Base-by-base conservation (phyloP, 2,797 vertebrate species). In the Triplophysa yarkandensis region DNA sequence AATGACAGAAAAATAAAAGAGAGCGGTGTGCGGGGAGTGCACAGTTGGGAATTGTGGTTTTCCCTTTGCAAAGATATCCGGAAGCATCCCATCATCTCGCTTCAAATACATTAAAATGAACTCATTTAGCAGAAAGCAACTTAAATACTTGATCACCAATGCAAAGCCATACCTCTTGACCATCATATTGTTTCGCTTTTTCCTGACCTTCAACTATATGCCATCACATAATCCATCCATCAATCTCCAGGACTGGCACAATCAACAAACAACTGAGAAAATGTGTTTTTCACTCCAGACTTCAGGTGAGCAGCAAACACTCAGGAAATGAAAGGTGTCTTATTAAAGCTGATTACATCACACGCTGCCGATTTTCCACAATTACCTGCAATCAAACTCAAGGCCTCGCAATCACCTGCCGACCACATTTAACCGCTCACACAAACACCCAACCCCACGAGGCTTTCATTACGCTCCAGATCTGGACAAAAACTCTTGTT, bases 261-360 rank as follows among this genome's bases (percentile, higher is more conserved):
- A 57, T 30, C 27, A 30, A 57, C 16, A 57, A 30, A 30, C 27
- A 3, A 27, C 14, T 27, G 23, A 28, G 52, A 11, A 28, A 27
- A 54, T 30, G 54, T 36, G 28, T 71, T 61, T 62, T 23, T 50
- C 21, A 50, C 21, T 14, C 13, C 57, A 36, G 27, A 17, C 9
- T 66, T 52, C 61, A 65, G 39, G 39, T 66, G 16, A 74, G 46
- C 13, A 21, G 6, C 64, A 71, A 68, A 62, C 54, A 21, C 74
- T 48, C 39, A 28, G 36, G 63, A 71, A 74, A 64, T 52, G 30
- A 76, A 73, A 71, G 57, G 11, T 68, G 62, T 77, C 69, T 82
- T 75, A 79, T 66, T 77, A 82, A 68, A 67, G 69, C 73, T 79
- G 80, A 82, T 77, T 79, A 79, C 60, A 41, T 81, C 62, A 76